Evolutionary conservation across 2,113 vertebrate genomes (phyloP).

Genomic region (Ammodytes marinus): DNA sequence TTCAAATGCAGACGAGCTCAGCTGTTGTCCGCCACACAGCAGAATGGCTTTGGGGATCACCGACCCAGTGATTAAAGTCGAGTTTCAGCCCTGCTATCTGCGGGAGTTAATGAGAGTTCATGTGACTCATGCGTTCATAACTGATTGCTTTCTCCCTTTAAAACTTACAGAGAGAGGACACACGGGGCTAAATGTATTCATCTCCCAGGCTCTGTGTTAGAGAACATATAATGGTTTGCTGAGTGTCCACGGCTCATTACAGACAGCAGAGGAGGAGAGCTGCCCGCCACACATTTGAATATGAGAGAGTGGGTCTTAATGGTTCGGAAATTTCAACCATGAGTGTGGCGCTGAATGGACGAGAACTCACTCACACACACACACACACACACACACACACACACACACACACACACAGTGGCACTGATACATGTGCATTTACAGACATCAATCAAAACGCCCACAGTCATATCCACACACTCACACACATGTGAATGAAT

Average conservation of each 20-base stretch:
- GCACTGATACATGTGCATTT: background rate
- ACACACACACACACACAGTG: background rate
- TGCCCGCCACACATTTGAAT: background rate
- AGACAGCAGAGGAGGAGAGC: background rate
- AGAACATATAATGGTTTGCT: background rate
- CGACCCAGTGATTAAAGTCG: background rate
- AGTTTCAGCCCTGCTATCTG: slow-evolving; percentile 7
- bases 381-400: background rate
- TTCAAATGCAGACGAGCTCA: background rate
- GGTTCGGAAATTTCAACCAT: slow-evolving; percentile 14
- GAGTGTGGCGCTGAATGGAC: background rate
- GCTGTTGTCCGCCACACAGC: slow-evolving; percentile 2
- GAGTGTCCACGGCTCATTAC: slow-evolving; percentile 25
- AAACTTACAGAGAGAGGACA: background rate
- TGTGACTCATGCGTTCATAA: background rate
- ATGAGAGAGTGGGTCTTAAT: background rate
- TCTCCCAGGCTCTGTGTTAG: background rate
- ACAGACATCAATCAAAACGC: background rate
- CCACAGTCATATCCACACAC: background rate
- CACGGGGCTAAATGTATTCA: background rate
- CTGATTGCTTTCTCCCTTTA: background rate
- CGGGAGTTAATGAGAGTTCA: slow-evolving; percentile 33
- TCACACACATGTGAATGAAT: slow-evolving; percentile 17
- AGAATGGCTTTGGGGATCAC: background rate
- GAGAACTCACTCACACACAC: background rate